phyloP scores from a whole-genome alignment of 2,797 vertebrate species.

The Lophotriccus pileatus region DNA sequence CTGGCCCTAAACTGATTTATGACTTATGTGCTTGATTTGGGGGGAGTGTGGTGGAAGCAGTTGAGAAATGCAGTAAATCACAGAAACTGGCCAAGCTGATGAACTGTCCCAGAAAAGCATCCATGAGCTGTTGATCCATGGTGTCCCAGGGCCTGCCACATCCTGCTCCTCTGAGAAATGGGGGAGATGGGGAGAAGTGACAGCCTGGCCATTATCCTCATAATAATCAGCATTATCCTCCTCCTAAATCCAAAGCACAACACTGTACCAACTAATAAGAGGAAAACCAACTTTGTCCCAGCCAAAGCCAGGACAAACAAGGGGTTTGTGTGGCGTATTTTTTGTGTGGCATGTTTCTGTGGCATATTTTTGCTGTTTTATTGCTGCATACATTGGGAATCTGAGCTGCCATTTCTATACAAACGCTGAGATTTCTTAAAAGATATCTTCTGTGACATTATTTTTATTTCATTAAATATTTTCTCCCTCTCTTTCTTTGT shows the following conservation, averaged over 20 bases:
- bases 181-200: neutral
- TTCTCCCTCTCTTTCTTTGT: neutral
- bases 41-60: neutral
- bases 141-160: neutral
- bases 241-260: neutral
- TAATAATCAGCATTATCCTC: neutral
- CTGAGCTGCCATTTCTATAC: neutral
- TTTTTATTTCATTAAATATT: neutral
- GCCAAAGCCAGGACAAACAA: neutral
- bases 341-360: rapidly evolving
- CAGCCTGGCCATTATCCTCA: neutral
- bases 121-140: neutral
- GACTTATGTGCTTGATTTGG: neutral
- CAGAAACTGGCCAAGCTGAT: neutral
- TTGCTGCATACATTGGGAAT: neutral
- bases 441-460: rapidly evolving
- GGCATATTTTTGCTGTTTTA: neutral
- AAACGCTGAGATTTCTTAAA: neutral
- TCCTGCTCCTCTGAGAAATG: neutral
- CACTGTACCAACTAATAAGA: neutral
- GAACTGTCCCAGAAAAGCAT: neutral
- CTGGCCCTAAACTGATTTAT: neutral
- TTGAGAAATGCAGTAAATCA: neutral
- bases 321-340: neutral
- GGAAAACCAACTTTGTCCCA: neutral